These are phyloP conservation scores for Anneissia japonica DNA, from an alignment of 35 echinoderm and acorn worm species.

Conservation along the genomic window DNA sequence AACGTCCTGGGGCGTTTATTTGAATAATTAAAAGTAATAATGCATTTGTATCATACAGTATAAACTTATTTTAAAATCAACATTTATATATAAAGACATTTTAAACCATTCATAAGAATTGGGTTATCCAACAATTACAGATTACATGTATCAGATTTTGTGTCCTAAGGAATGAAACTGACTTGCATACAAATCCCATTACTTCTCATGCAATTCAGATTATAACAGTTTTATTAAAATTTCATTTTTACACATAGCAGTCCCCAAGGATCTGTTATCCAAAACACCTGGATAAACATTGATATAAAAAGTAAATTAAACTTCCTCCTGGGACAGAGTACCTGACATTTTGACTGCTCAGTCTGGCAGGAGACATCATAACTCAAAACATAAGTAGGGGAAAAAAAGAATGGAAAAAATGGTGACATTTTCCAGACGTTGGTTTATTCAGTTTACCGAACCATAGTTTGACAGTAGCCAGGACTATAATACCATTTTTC, in stretches of 20 bases:
- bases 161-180: too few relatives aligned
- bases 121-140: too few relatives aligned
- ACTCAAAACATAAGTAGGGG: background rate
- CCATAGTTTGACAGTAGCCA: background rate
- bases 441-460: background rate
- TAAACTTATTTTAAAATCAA: too few relatives aligned
- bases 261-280: background rate
- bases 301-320: background rate
- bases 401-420: background rate
- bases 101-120: too few relatives aligned
- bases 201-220: background rate
- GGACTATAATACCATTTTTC: background rate
- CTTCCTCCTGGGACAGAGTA: background rate
- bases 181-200: background rate
- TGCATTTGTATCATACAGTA: too few relatives aligned
- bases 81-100: too few relatives aligned
- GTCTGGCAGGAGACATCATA: background rate
- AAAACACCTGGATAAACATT: background rate
- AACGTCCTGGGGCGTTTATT: too few relatives aligned
- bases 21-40: too few relatives aligned
- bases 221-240: background rate
- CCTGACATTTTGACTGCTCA: background rate
- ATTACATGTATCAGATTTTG: too few relatives aligned
- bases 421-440: background rate
- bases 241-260: background rate